A percentile compares a stretch with the other conserved stretches of the same genome.
Conservation (phyloP, 2,888 invertebrate species). For the Agonopterix subpropinquella region DNA sequence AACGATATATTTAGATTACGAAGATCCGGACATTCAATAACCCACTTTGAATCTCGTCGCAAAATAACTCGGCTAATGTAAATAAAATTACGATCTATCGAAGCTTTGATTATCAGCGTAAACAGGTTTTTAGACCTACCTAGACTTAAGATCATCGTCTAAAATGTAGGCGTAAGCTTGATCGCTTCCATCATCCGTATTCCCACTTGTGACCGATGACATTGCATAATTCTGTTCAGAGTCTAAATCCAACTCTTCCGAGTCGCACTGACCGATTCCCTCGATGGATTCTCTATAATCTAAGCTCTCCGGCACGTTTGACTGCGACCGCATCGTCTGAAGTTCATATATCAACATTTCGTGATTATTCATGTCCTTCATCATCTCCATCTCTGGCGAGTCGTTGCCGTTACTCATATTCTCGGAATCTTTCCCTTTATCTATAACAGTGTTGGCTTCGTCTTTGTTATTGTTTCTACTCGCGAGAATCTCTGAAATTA, state of each 20-base stretch:
- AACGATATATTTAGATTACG: no score
- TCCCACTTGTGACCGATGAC: constrained; percentile 54
- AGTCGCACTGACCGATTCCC: constrained; percentile 50
- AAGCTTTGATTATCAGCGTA: neutral
- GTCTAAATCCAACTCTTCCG: constrained; percentile 32
- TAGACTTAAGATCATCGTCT: constrained; percentile 68
- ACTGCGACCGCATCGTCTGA: constrained; percentile 78
- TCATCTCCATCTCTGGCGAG: constrained; percentile 43
- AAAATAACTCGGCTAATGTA: neutral
- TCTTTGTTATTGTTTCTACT: constrained; percentile 67
- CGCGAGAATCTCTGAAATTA: constrained; percentile 70
- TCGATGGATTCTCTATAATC: constrained; percentile 35
- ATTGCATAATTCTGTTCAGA: constrained; percentile 58
- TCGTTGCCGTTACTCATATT: constrained; percentile 41
- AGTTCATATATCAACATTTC: constrained; percentile 83
- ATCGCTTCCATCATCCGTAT: constrained; percentile 54
- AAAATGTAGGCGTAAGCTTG: constrained; percentile 64
- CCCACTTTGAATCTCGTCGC: neutral
- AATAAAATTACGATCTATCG: neutral
- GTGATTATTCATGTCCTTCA: constrained; percentile 76
- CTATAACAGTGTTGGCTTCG: constrained; percentile 62
- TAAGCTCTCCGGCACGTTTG: constrained; percentile 47
- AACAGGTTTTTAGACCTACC: constrained; percentile 33
- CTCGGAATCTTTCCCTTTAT: constrained; percentile 60
- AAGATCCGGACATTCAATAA: neutral